phyloP scores from a whole-genome alignment of 53 echinoderm and acorn worm species.

The Actinopyga echinites region DNA sequence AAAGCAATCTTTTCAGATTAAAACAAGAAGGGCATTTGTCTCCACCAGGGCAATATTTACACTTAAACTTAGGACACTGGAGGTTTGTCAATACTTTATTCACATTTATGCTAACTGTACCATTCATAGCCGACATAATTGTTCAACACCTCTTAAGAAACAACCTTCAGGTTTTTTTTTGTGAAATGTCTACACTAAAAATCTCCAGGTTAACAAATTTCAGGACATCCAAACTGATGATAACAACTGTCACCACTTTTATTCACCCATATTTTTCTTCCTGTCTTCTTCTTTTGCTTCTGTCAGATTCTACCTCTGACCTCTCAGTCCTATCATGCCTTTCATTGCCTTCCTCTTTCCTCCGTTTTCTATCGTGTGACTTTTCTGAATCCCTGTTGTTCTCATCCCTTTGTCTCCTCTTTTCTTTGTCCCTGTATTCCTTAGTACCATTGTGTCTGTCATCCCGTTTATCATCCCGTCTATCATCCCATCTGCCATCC shows the following conservation, averaged over 20 bases:
- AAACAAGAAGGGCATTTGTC: too few relatives aligned
- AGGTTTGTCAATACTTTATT: too few relatives aligned
- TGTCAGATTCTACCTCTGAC: background rate
- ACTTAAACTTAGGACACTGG: too few relatives aligned
- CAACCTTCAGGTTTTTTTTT: too few relatives aligned
- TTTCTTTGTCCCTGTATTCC: conserved; percentile 50
- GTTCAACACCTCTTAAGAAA: too few relatives aligned
- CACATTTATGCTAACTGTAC: too few relatives aligned
- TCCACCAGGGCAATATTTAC: too few relatives aligned
- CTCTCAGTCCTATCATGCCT: background rate
- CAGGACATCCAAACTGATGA: too few relatives aligned
- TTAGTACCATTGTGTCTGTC: conserved; percentile 6
- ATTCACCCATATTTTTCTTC: background rate
- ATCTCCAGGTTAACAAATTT: too few relatives aligned
- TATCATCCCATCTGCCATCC: conserved; percentile 15
- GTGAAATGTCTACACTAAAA: too few relatives aligned
- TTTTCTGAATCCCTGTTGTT: conserved; percentile 40
- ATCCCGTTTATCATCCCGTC: conserved; percentile 47
- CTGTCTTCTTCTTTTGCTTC: background rate
- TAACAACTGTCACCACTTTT: background rate
- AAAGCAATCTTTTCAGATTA: too few relatives aligned
- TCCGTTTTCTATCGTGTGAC: background rate
- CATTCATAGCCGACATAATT: too few relatives aligned
- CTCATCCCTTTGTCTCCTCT: conserved; percentile 15
- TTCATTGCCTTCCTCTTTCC: background rate